These are phyloP conservation scores for Mesorhabditis spiculigera DNA, from an alignment of 2,888 invertebrate species.

Conservation along the genomic window DNA sequence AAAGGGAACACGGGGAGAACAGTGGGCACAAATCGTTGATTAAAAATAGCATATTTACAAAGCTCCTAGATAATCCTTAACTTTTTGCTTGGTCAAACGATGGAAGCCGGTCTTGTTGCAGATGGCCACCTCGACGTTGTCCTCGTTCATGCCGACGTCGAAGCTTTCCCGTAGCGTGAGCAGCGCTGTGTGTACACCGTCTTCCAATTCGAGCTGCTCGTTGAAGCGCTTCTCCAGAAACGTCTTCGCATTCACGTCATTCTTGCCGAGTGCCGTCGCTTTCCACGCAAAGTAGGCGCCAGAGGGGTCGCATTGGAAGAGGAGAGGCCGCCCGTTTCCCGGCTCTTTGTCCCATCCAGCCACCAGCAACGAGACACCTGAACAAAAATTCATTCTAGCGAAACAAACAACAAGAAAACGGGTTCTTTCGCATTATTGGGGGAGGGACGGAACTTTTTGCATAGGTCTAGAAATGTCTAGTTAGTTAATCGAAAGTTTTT, in stretches of 20 bases:
- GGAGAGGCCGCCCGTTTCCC: slow-evolving; percentile 71
- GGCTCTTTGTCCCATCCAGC: slow-evolving; percentile 89
- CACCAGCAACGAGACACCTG: slow-evolving; percentile 83
- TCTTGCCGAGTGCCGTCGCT: slow-evolving; percentile 99
- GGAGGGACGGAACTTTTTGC: no score
- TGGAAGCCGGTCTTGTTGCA: slow-evolving; percentile 72
- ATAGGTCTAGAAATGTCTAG: no score
- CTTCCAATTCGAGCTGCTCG: slow-evolving; percentile 92
- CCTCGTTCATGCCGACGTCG: slow-evolving; percentile 98
- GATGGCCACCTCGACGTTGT: slow-evolving; percentile 97
- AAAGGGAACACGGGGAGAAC: no score
- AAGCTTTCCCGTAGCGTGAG: slow-evolving; percentile 92
- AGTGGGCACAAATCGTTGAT: no score
- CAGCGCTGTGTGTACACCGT: slow-evolving; percentile 98
- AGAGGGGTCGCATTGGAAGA: slow-evolving; percentile 73
- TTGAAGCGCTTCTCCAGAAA: slow-evolving; percentile 96
- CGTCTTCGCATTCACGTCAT: slow-evolving; percentile 94
- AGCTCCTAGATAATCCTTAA: slow-evolving; percentile 92
- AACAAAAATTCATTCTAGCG: no score
- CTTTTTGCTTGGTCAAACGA: slow-evolving; percentile 82
- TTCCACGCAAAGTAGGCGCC: slow-evolving; percentile 99
- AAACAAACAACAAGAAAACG: no score
- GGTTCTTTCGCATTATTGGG: no score
- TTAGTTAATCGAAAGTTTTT: no score
- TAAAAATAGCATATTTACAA: slow-evolving; percentile 61